Evolutionary conservation across 1,140 invertebrate species (phyloP).

Genomic region (Dufourea novaeangliae): DNA sequence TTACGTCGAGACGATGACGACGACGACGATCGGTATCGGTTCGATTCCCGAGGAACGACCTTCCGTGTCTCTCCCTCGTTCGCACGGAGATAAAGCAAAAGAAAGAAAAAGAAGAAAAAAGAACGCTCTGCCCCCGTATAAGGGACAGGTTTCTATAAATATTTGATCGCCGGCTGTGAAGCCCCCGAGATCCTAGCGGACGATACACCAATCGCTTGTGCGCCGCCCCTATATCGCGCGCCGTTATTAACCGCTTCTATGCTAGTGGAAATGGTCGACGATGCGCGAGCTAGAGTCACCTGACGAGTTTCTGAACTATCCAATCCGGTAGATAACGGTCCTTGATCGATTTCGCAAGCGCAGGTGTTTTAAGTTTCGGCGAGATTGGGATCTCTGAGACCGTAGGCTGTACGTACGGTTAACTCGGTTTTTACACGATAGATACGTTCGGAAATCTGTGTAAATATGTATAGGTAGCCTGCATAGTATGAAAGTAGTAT

Average conservation of each 20-base stretch:
- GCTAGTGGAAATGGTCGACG: background rate
- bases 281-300: background rate
- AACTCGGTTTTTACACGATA: no score
- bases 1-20: slow-evolving; percentile 69
- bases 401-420: background rate
- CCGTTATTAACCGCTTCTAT: slow-evolving; percentile 24
- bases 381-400: slow-evolving; percentile 23
- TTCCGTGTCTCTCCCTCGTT: slow-evolving; percentile 20
- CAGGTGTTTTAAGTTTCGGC: slow-evolving; percentile 20
- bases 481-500: no score
- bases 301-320: slow-evolving; percentile 7
- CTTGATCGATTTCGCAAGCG: background rate
- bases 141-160: slow-evolving; percentile 33
- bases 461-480: no score
- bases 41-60: slow-evolving; percentile 48
- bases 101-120: background rate
- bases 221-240: background rate
- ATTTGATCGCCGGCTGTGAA: slow-evolving; percentile 41
- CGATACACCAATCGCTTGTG: slow-evolving; percentile 28
- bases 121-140: slow-evolving; percentile 10
- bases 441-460: no score
- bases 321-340: background rate
- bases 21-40: slow-evolving; percentile 58
- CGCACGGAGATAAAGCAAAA: slow-evolving; percentile 9
- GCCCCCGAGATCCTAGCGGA: slow-evolving; percentile 7